phyloP scores from a whole-genome alignment of 2,797 vertebrate genomes.

The Australoheros facetus region DNA sequence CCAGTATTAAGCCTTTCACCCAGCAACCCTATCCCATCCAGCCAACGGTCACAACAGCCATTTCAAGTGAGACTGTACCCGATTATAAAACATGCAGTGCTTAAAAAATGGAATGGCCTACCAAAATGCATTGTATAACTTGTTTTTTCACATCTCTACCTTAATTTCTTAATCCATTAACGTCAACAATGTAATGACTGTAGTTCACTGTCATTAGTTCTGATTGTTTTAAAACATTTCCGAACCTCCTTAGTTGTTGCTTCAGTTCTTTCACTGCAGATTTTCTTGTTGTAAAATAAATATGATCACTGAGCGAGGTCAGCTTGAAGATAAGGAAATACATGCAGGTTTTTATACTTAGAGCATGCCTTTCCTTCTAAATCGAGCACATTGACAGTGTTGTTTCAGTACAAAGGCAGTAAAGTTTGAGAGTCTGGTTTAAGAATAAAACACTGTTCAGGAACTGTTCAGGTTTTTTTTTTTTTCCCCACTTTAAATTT shows the following conservation, averaged over 20 bases:
- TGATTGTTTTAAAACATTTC: background rate
- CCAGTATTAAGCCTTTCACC: conserved; percentile 97
- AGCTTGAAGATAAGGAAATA: background rate
- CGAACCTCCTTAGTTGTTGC: background rate
- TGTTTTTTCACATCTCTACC: background rate
- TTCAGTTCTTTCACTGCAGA: background rate
- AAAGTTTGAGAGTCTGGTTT: background rate
- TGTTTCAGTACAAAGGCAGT: background rate
- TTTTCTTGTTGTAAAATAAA: conserved; percentile 20
- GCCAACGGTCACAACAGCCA: conserved; percentile 92
- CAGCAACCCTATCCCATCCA: conserved; percentile 97
- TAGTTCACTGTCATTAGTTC: background rate
- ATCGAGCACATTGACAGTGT: background rate
- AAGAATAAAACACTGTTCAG: background rate
- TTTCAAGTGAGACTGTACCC: conserved; percentile 87
- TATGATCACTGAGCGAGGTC: background rate
- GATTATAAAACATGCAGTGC: background rate
- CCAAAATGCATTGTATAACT: background rate
- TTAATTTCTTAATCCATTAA: background rate
- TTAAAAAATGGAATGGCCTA: background rate
- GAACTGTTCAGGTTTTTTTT: background rate
- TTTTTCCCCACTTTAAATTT: background rate
- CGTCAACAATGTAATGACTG: background rate
- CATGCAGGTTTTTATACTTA: conserved; percentile 20
- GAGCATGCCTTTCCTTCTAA: background rate